These are phyloP conservation scores for Lutraria rhynchaena DNA, from an alignment of 1,140 invertebrate genomes.

Conservation along the genomic window DNA sequence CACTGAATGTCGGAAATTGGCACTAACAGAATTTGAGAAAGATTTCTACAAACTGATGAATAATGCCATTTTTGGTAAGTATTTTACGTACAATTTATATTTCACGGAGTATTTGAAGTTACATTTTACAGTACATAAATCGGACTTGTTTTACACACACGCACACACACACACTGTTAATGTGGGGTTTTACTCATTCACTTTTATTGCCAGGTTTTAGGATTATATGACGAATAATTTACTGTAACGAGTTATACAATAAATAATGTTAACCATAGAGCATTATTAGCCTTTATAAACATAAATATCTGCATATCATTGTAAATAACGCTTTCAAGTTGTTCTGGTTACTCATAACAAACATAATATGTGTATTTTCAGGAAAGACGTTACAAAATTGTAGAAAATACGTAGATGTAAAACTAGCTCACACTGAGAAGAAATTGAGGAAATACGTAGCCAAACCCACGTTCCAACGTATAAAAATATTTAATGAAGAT, in stretches of 20 bases:
- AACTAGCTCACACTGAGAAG: not conserved
- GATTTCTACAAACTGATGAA: not conserved
- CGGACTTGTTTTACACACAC: not conserved
- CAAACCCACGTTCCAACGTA: not conserved
- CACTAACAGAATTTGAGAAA: not conserved
- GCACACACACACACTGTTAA: too few relatives aligned
- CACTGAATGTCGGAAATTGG: not conserved
- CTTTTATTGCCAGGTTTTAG: too few relatives aligned
- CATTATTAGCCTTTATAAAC: too few relatives aligned
- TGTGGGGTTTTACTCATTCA: too few relatives aligned
- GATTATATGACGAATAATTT: too few relatives aligned
- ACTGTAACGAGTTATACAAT: too few relatives aligned
- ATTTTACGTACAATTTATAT: not conserved
- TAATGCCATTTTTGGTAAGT: not conserved
- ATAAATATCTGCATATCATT: too few relatives aligned
- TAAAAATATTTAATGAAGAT: not conserved
- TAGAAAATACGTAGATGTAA: not conserved
- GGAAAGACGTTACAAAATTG: not conserved
- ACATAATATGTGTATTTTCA: too few relatives aligned
- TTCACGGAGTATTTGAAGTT: too few relatives aligned
- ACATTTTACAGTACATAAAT: not conserved
- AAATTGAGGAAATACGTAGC: not conserved
- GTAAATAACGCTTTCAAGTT: not conserved
- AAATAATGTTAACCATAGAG: too few relatives aligned
- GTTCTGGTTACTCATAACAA: not conserved